Conservation (phyloP, 2,113 vertebrate genomes). For the Tautogolabrus adspersus region DNA sequence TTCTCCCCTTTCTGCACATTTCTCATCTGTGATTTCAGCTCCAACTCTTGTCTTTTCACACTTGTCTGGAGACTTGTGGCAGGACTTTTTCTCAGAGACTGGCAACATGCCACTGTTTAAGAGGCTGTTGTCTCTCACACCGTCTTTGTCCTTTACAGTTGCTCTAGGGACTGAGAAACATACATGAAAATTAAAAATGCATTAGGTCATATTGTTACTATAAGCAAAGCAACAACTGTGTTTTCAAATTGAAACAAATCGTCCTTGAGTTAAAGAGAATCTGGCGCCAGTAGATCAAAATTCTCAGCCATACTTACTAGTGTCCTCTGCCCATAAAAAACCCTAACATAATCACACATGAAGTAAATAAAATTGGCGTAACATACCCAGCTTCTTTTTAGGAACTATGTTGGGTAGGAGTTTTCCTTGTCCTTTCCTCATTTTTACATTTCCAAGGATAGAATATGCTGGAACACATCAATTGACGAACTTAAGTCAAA, state of each 20-base stretch:
- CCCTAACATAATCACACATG: not conserved
- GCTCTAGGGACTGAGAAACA: conserved; percentile 40
- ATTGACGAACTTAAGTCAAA: not conserved
- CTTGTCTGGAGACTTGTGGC: not conserved
- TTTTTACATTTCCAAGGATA: not conserved
- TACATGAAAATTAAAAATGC: not conserved
- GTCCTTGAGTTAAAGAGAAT: not conserved
- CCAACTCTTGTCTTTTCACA: not conserved
- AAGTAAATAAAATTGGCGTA: not conserved
- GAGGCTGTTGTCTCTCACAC: not conserved
- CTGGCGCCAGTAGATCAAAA: not conserved
- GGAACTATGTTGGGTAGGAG: conserved; percentile 9
- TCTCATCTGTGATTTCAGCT: not conserved
- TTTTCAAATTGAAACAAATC: not conserved
- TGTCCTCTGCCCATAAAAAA: not conserved
- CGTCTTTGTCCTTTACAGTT: not conserved
- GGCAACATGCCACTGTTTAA: not conserved
- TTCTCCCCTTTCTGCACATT: not conserved
- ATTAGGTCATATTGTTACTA: not conserved
- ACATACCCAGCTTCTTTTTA: conserved; percentile 55
- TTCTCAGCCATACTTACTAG: too few relatives aligned
- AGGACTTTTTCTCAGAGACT: not conserved
- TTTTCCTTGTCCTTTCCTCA: rapidly evolving
- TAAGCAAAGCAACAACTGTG: not conserved
- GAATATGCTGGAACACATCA: conserved; percentile 8